These are phyloP conservation scores for Aricia agestis DNA, from an alignment of 1,140 invertebrate genomes.

Conservation along the genomic window DNA sequence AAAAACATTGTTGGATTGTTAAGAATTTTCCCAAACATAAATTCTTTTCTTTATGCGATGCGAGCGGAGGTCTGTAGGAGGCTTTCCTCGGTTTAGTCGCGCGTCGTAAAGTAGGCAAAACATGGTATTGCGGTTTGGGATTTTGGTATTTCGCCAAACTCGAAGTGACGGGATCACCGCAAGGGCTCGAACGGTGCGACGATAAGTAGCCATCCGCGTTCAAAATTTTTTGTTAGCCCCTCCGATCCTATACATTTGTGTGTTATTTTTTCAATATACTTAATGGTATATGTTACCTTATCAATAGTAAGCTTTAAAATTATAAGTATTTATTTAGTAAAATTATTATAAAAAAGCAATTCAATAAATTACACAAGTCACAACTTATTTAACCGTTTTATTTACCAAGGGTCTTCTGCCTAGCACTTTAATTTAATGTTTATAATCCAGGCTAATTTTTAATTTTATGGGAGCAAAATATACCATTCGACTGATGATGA, in stretches of 20 bases:
- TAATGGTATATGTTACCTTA: neutral
- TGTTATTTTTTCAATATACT: constrained; percentile 21
- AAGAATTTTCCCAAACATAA: constrained; percentile 26
- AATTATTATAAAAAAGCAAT: no score
- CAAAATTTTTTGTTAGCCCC: constrained; percentile 6
- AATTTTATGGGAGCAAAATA: no score
- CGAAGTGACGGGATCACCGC: constrained; percentile 57
- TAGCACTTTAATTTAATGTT: no score
- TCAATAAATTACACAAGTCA: no score
- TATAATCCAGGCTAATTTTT: no score
- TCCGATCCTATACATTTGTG: constrained; percentile 19
- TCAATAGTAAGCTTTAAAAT: no score
- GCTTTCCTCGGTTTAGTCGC: constrained; percentile 39
- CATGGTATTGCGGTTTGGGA: constrained; percentile 47
- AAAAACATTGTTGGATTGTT: constrained; percentile 22
- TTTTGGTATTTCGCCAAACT: constrained; percentile 42
- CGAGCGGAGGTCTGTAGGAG: constrained; percentile 34
- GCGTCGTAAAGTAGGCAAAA: constrained; percentile 49
- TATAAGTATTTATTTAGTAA: no score
- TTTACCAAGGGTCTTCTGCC: no score
- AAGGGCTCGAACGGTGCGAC: constrained; percentile 14
- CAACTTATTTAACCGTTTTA: no score
- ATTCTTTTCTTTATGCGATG: constrained; percentile 26
- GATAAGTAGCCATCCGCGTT: neutral
- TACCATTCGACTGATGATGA: neutral